phyloP scores from a whole-genome alignment of 2,888 invertebrate genomes.

The Erannis defoliaria region DNA sequence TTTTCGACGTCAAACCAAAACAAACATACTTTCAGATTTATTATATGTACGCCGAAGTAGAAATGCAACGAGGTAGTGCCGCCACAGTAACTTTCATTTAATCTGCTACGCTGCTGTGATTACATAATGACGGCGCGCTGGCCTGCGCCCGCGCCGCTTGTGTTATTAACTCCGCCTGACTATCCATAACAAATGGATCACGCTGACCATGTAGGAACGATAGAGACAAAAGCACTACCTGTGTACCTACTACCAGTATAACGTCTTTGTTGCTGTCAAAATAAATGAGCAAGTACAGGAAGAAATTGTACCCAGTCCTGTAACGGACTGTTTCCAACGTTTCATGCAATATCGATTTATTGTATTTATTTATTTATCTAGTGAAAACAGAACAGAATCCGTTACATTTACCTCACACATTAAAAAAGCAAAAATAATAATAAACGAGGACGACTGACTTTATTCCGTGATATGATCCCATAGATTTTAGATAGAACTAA shows the following conservation, averaged over 20 bases:
- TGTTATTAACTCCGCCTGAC: slow-evolving; percentile 28
- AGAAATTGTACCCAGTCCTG: too few species aligned
- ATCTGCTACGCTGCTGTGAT: slow-evolving; percentile 37
- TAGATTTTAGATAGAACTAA: too few species aligned
- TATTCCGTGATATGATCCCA: too few species aligned
- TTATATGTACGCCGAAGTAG: background rate
- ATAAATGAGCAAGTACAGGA: too few species aligned
- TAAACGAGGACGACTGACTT: too few species aligned
- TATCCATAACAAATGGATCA: slow-evolving; percentile 25
- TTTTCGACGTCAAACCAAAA: background rate
- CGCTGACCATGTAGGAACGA: slow-evolving; percentile 5
- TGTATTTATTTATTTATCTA: too few species aligned
- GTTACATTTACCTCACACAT: too few species aligned
- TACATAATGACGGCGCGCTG: slow-evolving; percentile 49
- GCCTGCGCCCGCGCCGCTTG: slow-evolving; percentile 29
- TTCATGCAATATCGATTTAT: too few species aligned
- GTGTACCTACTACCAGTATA: background rate
- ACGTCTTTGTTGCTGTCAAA: slow-evolving; percentile 1
- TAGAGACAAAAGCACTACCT: slow-evolving; percentile 5
- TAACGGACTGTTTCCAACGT: too few species aligned
- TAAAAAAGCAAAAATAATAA: too few species aligned
- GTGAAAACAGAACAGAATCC: too few species aligned
- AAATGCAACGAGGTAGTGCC: background rate
- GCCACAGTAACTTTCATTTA: background rate
- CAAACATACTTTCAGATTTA: background rate